Evolutionary conservation across 2,797 vertebrate genomes (phyloP), one percentile per base, ranked within the genome.

Genomic region (Phalanger gymnotis): DNA sequence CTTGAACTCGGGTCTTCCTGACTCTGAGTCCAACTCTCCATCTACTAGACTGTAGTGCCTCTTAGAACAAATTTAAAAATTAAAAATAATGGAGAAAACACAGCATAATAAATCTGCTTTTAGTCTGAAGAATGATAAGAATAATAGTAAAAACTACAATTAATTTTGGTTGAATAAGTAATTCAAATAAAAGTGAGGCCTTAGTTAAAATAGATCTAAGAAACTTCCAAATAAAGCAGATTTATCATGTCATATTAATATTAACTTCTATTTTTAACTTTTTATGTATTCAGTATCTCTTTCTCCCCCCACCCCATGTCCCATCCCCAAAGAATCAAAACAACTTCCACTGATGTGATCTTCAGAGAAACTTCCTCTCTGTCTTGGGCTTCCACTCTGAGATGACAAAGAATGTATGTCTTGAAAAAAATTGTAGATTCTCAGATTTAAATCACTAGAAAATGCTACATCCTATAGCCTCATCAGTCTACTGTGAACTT

Each of bases 361-460:
- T 91, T 94, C 95, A 95, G 51, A 92, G 30, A 93, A 90, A 31
- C 53, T 16, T 92, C 95, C 55, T 92, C 34, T 96, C 90, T 34
- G 81, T 51, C 53, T 47, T 14, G 54, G 4, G n/a, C n/a, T 94
- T 27, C 57, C 91, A 13, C 53, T 90, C 87, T 96, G 81, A 93
- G 66, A 53, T 1, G 31, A 93, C 30, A 53, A 30, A 7, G 92
- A 96, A 52, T 91, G 2, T 2, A 16, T n/a, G 22, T 53, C 53
- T 92, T 51, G 95, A 13, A 90, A 81, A 54, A 94, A 96, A 96
- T 93, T 61, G 93, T 91, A 94, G 31, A 93, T 53, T 81, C 53
- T 6, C 47, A 40, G 25, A 11, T 14, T 19, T 30, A 87, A 93
- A 94, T 7, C 19, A 40, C 12, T 95, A 95, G 12, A 58, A 31